A percentile compares a stretch with the other conserved stretches of the same genome.
These are phyloP conservation scores for Melanotaenia trifasciata DNA, from an alignment of 2,797 vertebrate species.

Conservation along the genomic window DNA sequence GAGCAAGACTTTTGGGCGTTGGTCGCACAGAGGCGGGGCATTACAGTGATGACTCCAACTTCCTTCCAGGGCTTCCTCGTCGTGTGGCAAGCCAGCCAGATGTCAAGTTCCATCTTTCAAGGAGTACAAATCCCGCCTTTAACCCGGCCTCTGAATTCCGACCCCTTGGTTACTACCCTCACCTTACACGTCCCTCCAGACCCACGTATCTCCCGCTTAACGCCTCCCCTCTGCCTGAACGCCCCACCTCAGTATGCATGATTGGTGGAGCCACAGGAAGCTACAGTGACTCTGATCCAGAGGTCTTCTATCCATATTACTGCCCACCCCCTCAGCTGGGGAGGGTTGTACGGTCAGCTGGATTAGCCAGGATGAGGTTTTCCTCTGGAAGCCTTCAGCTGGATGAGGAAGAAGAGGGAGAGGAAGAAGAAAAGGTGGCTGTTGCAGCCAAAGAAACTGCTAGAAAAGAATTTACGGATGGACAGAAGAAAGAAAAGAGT, in stretches of 20 bases:
- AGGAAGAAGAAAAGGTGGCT: constrained; percentile 59
- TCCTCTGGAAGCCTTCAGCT: constrained; percentile 95
- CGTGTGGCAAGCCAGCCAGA: constrained; percentile 90
- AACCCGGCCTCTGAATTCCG: constrained; percentile 88
- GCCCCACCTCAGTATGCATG: constrained; percentile 67
- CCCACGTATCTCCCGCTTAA: constrained; percentile 83
- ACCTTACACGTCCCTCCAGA: constrained; percentile 82
- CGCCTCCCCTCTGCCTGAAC: constrained; percentile 75
- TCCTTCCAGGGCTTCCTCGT: constrained; percentile 84
- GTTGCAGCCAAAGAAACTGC: constrained; percentile 33
- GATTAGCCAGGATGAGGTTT: constrained; percentile 87
- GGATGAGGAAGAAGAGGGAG: constrained; percentile 88
- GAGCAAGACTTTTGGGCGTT: constrained; percentile 61
- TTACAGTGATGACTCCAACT: constrained; percentile 83
- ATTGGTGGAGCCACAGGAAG: constrained; percentile 81
- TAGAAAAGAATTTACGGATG: constrained; percentile 13
- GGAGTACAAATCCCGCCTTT: constrained; percentile 79
- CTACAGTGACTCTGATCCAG: constrained; percentile 92
- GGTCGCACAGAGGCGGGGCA: constrained; percentile 78
- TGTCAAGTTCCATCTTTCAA: constrained; percentile 84
- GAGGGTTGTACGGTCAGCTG: constrained; percentile 72
- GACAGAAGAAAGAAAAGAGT: constrained; percentile 25
- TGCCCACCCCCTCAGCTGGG: constrained; percentile 84
- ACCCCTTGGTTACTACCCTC: constrained; percentile 90
- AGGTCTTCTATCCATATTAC: constrained; percentile 88